Base-by-base conservation (phyloP, 2,888 invertebrate species). In the Aplocera efformata region DNA sequence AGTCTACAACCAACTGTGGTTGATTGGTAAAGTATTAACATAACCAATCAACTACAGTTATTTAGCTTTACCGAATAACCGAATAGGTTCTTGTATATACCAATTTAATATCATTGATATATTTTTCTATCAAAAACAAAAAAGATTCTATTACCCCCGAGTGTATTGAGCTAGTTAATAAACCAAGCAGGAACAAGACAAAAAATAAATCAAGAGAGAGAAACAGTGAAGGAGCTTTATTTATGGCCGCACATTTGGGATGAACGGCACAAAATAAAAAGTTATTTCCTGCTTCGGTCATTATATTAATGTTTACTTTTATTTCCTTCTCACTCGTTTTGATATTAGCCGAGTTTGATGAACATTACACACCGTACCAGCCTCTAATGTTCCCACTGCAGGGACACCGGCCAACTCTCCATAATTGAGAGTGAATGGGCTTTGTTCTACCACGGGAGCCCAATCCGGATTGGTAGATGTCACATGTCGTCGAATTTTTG, bases 201-300 rank as follows among this genome's bases (percentile, higher is more conserved):
- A 66, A 76, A 74, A 67, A 67, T 60, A 60, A 62, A 62, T 69
- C 63, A 69, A 68, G 79, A 72, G 82, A 81, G 58, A 67, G 76
- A 72, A 67, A 74, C 58, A 78, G 59, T 69, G 72, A 79, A 81
- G 83, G 77, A 81, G 72, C 67, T 67, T 86, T 68, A 88, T 88
- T 88, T 88, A 88, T 85, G 79, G 78, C 79, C 84, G 86, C 86
- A 88, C 86, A 86, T 86, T 86, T 81, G 83, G 81, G 76, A 75
- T 72, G 74, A 83, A 80, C 77, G 76, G 77, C 72, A 67, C 67
- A 71, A 74, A 83, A 83, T 79, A 81, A 83, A 84, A 84, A 81
- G 67, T 72, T 77, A 73, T 72, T 72, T 67, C 70, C 59, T 58
- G 58, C 73, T 78, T 77, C 67, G 72, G 72, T 76, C 73, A 72